Conservation (phyloP, 2,797 vertebrate genomes). For the Molothrus ater region DNA sequence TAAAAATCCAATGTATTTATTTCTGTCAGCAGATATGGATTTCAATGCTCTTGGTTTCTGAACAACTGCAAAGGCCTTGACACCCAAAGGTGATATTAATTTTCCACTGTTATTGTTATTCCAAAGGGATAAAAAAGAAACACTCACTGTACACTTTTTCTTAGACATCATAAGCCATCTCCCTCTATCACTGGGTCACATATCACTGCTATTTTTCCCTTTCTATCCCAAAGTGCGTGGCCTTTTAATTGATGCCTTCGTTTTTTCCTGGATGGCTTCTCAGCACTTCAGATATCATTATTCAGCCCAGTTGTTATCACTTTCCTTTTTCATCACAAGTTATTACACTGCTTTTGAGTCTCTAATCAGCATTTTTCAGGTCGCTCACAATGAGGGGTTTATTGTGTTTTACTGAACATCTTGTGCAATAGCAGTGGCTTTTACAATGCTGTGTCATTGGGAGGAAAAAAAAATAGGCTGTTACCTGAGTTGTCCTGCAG, state of each 20-base stretch:
- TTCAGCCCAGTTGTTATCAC: not conserved
- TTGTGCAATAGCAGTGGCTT: not conserved
- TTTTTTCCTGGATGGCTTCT: not conserved
- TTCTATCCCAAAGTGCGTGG: not conserved
- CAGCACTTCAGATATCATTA: not conserved
- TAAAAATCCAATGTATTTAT: not conserved
- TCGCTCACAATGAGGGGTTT: not conserved
- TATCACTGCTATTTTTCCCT: not conserved
- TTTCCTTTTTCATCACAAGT: not conserved
- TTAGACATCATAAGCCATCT: not conserved
- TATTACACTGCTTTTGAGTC: not conserved
- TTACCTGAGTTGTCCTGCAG: not conserved
- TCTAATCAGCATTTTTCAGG: conserved; percentile 8
- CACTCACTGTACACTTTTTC: not conserved
- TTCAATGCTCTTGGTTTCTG: not conserved
- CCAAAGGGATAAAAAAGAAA: not conserved
- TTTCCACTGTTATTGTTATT: not conserved
- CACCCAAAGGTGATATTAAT: not conserved
- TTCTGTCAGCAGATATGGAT: not conserved
- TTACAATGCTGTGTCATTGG: not conserved
- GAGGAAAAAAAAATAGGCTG: not conserved
- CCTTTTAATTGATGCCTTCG: not conserved
- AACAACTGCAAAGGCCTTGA: not conserved
- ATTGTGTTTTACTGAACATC: not conserved
- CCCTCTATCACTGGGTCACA: not conserved